These are phyloP conservation scores for Onychomys arenicola DNA, from an alignment of 2,797 vertebrate genomes.

Conservation along the genomic window DNA sequence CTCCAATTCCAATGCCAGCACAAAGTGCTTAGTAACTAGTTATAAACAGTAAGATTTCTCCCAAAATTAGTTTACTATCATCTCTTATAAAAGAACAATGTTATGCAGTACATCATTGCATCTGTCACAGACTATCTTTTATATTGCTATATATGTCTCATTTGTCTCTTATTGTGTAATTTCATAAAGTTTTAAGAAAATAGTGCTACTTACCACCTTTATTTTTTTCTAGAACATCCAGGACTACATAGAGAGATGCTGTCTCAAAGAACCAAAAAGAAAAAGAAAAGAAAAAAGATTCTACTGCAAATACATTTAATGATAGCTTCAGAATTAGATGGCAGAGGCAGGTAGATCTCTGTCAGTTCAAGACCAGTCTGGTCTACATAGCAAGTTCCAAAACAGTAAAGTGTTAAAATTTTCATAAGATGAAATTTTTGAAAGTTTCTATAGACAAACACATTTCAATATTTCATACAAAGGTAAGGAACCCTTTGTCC, in stretches of 20 bases:
- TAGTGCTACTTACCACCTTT: neutral
- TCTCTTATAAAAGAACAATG: neutral
- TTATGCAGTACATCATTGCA: neutral
- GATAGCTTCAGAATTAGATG: neutral
- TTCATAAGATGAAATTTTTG: neutral
- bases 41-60: neutral
- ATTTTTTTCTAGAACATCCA: neutral
- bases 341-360: no score
- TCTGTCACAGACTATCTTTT: neutral
- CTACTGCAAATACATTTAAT: neutral
- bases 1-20: neutral
- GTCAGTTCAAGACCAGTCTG: no score
- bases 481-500: neutral
- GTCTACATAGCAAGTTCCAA: no score
- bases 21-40: slow-evolving; percentile 12
- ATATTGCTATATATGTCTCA: neutral
- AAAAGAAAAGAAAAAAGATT: neutral
- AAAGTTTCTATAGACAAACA: neutral
- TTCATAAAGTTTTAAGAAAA: slow-evolving; percentile 14
- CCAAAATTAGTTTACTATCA: neutral
- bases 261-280: neutral
- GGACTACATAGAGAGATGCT: neutral
- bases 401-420: neutral
- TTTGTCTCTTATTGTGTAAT: slow-evolving; percentile 17
- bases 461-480: slow-evolving; percentile 10